Base-by-base conservation (phyloP, 2,113 vertebrate species). In the Typhlomys cinereus region DNA sequence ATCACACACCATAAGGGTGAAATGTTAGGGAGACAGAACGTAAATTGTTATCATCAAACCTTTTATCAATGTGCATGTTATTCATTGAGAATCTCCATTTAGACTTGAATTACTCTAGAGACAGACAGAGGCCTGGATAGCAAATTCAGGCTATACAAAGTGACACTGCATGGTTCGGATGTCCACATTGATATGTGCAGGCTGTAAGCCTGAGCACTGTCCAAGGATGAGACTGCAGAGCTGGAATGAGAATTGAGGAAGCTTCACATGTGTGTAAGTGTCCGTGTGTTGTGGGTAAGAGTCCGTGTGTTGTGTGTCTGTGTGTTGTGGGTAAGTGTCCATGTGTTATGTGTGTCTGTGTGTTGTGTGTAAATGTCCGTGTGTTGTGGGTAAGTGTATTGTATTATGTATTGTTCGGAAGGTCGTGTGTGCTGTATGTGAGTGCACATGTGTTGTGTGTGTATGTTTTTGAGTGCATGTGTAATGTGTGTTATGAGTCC, bases 191-290 rank as follows among this genome's bases (percentile, higher is more conserved):
- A 20, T 61, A 31, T 13, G 13, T 27, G 20, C 0, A 41, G 27
- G 29, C 14, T 54, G 0, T n/a, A 83, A 25, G 5, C 12, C 21
- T 54, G 10, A 31, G 0, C 1, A 0, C n/a, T 10, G 29, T 18
- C 31, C 14, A 34, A 29, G 23, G 61, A 50, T 15, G 4, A 79
- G 64, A 29, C 41, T 13, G 11, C 21, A 61, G 15, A 36, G 14
- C 48, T 25, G 46, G 39, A 54, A 29, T 13, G 44, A 66, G n/a
- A 74, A 86, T 36, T 36, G 27, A 0, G 4, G 0, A 36, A 59
- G 52, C 14, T 41, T 57, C 20, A 5, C 29, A 1, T 81, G 78
- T 62, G 36, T 61, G 54, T 61, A 15, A 13, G 36, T 82, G 59
- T 64, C 29, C 39, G 54, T 81, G 57, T 59, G 57, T 21, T 59